Evolutionary conservation across 2,113 vertebrate species (phyloP).

Genomic region (Elaphurus davidianus): DNA sequence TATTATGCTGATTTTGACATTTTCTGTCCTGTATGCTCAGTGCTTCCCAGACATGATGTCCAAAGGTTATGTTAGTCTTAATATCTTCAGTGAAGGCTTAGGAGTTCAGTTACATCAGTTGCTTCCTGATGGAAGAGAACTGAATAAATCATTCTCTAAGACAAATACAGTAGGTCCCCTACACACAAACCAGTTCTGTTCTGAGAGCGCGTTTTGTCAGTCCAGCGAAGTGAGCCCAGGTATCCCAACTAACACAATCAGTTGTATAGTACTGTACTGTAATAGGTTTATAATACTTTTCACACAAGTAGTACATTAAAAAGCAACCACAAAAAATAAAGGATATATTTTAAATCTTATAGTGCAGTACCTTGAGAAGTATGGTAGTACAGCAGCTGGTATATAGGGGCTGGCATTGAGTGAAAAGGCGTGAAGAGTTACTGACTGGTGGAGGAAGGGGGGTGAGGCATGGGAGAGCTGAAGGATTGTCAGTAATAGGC

Average conservation of each 20-base stretch:
- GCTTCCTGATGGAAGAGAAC: neutral
- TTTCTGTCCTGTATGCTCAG: neutral
- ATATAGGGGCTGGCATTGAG: neutral
- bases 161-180: neutral
- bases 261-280: neutral
- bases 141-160: neutral
- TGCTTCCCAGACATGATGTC: neutral
- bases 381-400: neutral
- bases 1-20: constrained; percentile 45
- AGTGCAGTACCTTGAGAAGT: neutral
- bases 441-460: neutral
- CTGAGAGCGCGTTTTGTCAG: neutral
- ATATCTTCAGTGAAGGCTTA: neutral
- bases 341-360: neutral
- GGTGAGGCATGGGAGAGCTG: neutral
- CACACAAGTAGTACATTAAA: neutral
- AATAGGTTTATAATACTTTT: neutral
- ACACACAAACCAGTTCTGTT: neutral
- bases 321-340: neutral
- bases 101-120: neutral
- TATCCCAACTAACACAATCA: neutral
- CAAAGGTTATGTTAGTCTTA: neutral
- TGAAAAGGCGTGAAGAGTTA: neutral
- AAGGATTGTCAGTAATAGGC: neutral
- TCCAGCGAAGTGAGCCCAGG: neutral